Evolutionary conservation across 2,113 vertebrate species (phyloP).

Genomic region (Urocolius indicus): DNA sequence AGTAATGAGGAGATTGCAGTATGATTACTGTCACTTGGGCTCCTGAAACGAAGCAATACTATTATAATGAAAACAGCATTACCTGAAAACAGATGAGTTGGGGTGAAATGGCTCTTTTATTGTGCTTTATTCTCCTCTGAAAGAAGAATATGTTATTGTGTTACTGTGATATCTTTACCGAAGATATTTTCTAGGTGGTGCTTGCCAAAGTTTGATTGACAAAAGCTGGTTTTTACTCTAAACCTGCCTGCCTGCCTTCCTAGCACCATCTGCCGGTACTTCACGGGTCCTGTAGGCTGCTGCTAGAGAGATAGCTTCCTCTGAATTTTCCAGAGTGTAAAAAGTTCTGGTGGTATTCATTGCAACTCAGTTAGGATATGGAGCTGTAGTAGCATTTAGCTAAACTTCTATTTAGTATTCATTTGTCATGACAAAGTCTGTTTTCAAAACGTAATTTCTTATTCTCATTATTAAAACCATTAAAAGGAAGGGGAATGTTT

Average conservation of each 20-base stretch:
- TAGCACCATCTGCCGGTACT: conserved; percentile 28
- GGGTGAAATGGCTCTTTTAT: neutral
- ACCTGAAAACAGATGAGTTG: neutral
- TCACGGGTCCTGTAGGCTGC: neutral
- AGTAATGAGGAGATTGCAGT: neutral
- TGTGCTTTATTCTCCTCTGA: neutral
- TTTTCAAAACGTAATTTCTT: neutral
- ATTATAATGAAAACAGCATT: neutral
- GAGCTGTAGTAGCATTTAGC: neutral
- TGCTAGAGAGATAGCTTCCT: neutral
- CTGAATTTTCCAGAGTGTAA: neutral
- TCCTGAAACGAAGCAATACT: neutral
- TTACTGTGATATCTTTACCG: neutral
- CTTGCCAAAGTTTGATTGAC: neutral
- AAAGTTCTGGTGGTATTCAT: neutral
- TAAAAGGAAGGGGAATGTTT: neutral
- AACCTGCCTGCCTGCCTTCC: neutral
- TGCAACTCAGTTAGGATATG: neutral
- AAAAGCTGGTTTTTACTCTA: neutral
- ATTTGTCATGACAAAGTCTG: neutral
- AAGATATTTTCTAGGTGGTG: neutral
- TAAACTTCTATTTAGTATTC: neutral
- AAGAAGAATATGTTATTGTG: neutral
- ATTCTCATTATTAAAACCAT: neutral
- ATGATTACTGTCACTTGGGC: neutral